Evolutionary conservation across 2,113 vertebrate genomes (phyloP).

Genomic region (Acrocephalus arundinaceus): DNA sequence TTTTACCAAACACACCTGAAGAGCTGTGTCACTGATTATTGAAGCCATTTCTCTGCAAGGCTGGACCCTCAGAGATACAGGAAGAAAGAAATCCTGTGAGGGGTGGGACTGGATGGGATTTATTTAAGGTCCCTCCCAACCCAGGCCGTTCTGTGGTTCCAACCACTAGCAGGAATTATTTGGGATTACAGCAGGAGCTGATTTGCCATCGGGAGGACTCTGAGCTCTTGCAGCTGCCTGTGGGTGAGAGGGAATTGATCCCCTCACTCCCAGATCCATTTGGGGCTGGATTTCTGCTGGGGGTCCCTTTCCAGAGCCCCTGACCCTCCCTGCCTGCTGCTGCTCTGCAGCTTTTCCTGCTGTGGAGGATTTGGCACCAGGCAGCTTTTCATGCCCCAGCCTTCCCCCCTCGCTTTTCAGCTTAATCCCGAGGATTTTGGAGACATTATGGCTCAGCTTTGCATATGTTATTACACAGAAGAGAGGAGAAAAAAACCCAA

Average conservation of each 20-base stretch:
- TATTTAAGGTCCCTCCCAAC: not conserved
- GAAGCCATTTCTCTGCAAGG: too few relatives aligned
- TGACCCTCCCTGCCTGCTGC: not conserved
- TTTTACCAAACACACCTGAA: too few relatives aligned
- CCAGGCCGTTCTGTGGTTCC: accelerated
- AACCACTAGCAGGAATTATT: accelerated
- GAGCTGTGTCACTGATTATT: too few relatives aligned
- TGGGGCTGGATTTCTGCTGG: not conserved
- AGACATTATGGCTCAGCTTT: conserved; percentile 19
- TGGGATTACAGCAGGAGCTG: not conserved
- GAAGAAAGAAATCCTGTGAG: too few relatives aligned
- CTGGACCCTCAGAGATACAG: too few relatives aligned
- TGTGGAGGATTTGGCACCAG: not conserved
- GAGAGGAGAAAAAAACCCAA: not conserved
- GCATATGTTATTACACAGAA: not conserved
- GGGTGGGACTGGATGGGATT: accelerated
- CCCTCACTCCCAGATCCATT: not conserved
- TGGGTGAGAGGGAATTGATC: not conserved
- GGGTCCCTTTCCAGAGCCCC: not conserved
- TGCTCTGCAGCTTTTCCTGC: not conserved
- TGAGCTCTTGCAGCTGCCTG: not conserved
- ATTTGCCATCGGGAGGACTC: accelerated
- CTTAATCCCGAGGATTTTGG: conserved; percentile 28
- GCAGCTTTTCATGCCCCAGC: not conserved
- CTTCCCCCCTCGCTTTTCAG: not conserved